A percentile compares a stretch with the other conserved stretches of the same genome.
These are phyloP conservation scores for Thaumatotibia leucotreta DNA, from an alignment of 1,140 invertebrate genomes.

Conservation along the genomic window DNA sequence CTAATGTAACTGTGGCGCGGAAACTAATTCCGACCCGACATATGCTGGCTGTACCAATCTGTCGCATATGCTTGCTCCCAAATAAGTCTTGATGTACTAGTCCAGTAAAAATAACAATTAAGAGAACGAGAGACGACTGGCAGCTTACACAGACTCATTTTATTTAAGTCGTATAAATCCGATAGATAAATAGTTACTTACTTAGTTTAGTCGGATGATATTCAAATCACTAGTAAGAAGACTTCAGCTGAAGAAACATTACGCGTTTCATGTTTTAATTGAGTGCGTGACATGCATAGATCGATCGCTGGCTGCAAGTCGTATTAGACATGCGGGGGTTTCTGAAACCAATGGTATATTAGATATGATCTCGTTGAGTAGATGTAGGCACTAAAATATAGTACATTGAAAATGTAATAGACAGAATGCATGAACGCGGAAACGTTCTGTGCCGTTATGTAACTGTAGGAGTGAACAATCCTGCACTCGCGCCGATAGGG, in stretches of 20 bases:
- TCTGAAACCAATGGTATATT: no score
- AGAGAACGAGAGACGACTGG: neutral
- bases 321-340: no score
- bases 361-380: no score
- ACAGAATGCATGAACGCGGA: constrained; percentile 64
- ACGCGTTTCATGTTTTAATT: no score
- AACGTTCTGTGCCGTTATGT: constrained; percentile 67
- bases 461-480: constrained; percentile 72
- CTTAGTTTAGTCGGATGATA: no score
- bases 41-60: neutral
- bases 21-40: constrained; percentile 39
- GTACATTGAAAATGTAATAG: constrained; percentile 48
- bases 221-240: no score
- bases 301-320: no score
- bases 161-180: no score
- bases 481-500: constrained; percentile 56
- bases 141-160: neutral
- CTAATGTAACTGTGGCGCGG: constrained; percentile 55
- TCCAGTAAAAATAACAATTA: neutral
- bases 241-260: no score
- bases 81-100: neutral
- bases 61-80: neutral
- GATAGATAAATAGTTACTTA: no score
- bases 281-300: no score
- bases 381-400: neutral